Evolutionary conservation across 2,888 invertebrate species (phyloP).

Genomic region (Clistopyga incitator): DNA sequence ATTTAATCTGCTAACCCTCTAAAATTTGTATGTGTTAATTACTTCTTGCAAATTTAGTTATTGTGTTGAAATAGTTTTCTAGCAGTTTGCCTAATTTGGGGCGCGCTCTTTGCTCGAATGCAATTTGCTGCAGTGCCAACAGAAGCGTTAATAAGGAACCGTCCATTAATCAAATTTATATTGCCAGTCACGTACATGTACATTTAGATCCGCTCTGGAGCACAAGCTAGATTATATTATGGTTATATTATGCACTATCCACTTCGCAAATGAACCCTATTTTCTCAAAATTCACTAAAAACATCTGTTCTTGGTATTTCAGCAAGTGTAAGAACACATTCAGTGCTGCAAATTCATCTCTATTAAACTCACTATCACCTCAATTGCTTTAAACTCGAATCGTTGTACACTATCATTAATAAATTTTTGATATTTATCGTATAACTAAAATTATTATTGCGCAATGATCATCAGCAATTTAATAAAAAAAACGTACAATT

Average conservation of each 20-base stretch:
- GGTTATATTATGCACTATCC: neutral
- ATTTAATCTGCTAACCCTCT: neutral
- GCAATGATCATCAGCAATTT: too few relatives aligned
- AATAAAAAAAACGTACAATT: too few relatives aligned
- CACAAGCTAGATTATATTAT: conserved; percentile 1
- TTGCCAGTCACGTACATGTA: conserved; percentile 23
- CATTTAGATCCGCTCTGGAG: neutral
- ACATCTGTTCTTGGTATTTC: neutral
- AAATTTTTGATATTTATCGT: too few relatives aligned
- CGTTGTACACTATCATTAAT: too few relatives aligned
- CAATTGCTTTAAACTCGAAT: too few relatives aligned
- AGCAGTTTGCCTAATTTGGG: conserved; percentile 2
- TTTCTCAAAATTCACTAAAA: neutral
- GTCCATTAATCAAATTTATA: conserved; percentile 34
- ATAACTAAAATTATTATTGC: too few relatives aligned
- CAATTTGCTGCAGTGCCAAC: conserved; percentile 13
- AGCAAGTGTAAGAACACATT: neutral
- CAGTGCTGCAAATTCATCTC: neutral
- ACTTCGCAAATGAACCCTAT: neutral
- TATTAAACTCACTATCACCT: neutral
- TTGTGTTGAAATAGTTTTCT: neutral
- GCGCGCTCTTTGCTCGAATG: neutral
- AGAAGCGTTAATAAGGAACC: conserved; percentile 12
- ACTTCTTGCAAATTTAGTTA: neutral
- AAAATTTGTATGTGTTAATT: neutral